Evolutionary conservation across 53 echinoderm and acorn worm genomes (phyloP), one percentile per base, ranked within the genome.

Genomic region (Holothuria leucospilota): DNA sequence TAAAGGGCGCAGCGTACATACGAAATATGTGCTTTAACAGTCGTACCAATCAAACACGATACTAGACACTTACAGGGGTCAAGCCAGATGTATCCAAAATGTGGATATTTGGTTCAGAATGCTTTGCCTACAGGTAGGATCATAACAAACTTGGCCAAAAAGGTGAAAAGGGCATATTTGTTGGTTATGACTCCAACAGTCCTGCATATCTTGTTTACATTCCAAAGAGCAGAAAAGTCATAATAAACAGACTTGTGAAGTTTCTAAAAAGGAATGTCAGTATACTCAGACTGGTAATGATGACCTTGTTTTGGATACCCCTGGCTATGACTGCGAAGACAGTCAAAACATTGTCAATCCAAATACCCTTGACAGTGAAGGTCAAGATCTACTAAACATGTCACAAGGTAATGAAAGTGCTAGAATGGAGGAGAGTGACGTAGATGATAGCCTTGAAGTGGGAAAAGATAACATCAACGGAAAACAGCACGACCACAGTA

Each of bases 121-220:
- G 79, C 13, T 81, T 82, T 88, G 88, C 68, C 23, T 88, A 68
- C 51, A 20, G 25, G 20, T 34, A 88, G 46, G 59, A 69, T 5
- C 81, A 23, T 15, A 66, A 52, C 28, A 88, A 88, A 82, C 52
- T 88, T 13, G 88, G 81, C 53, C 21, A 39, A 49, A 4, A 66
- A 40, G 21, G 67, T 14, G 27, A 77, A 63, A 13, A 88, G 52
- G 81, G 88, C 40, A 29, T 88, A 40, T 88, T 88, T 63, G 13
- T 81, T 20, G 88, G 88, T 20, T 81, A 88, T 66, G 88, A 88
- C 34, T 41, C 51, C 49, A 64, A 81, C 0, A 88, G 88, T 46
- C 88, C 88, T 16, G 79, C 87, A 14, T 87, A 88, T 46, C 59
- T 88, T 23, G 51, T 81, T 49, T 81, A 88, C 82, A 88, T 52